These are phyloP conservation scores for Megalonaias nervosa DNA, from an alignment of 1,140 invertebrate species.

Conservation along the genomic window DNA sequence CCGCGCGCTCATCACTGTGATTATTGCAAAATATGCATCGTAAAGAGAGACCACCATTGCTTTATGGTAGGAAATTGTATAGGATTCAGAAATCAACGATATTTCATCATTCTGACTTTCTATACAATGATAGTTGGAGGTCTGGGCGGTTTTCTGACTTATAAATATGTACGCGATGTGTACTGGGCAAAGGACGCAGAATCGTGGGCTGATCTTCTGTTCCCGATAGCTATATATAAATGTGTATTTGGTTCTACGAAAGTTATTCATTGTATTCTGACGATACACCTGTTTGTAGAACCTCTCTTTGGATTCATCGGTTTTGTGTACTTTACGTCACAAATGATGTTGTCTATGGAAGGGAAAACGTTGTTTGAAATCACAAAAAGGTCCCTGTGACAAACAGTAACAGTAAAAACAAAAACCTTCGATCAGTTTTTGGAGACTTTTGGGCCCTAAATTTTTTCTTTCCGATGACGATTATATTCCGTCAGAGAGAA, in stretches of 20 bases:
- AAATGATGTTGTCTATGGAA: constrained; percentile 36
- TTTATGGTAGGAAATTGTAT: constrained; percentile 91
- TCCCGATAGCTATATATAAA: constrained; percentile 31
- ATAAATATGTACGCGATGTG: constrained; percentile 30
- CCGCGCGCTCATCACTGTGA: constrained; percentile 50
- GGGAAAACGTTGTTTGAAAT: constrained; percentile 55
- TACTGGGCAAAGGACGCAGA: constrained; percentile 9
- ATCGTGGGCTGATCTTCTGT: constrained; percentile 37
- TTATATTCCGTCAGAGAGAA: constrained; percentile 56
- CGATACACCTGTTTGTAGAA: constrained; percentile 43
- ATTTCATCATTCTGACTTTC: constrained; percentile 88
- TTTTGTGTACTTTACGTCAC: constrained; percentile 44
- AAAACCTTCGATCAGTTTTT: constrained; percentile 61
- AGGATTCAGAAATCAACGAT: constrained; percentile 91
- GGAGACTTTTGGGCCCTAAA: constrained; percentile 61
- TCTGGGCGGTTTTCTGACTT: constrained; percentile 30
- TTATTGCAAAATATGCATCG: constrained; percentile 77
- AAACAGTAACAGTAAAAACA: constrained; percentile 23
- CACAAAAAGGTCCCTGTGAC: constrained; percentile 40
- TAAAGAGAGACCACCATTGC: constrained; percentile 97
- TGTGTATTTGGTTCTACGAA: constrained; percentile 16
- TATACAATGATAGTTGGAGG: constrained; percentile 71
- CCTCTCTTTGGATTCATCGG: constrained; percentile 35
- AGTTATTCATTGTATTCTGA: constrained; percentile 25
- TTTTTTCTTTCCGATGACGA: constrained; percentile 59